Conservation (phyloP, 2,113 vertebrate genomes). For the Ornithorhynchus anatinus region DNA sequence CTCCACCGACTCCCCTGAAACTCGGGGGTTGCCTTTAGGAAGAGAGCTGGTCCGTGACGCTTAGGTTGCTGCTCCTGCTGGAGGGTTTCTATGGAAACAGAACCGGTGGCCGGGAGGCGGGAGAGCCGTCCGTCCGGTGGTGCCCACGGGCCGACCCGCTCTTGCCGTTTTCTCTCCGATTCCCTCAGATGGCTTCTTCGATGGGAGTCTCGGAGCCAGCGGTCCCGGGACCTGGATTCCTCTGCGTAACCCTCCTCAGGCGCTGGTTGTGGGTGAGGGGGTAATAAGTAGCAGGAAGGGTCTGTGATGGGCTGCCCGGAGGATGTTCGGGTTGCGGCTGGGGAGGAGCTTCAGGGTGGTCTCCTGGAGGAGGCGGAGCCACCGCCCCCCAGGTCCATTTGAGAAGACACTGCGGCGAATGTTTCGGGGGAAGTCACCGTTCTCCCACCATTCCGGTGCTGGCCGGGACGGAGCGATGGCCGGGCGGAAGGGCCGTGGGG, state of each 20-base stretch:
- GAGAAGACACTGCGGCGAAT: neutral
- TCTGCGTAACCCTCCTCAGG: neutral
- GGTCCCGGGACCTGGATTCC: neutral
- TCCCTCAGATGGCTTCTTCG: neutral
- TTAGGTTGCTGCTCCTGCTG: neutral
- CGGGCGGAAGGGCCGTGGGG: neutral
- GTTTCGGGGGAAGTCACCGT: neutral
- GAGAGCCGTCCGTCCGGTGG: too few species aligned
- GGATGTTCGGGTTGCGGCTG: neutral
- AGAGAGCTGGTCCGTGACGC: neutral
- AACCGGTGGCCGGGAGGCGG: too few species aligned
- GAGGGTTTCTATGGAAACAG: constrained; percentile 6
- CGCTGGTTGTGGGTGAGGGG: neutral
- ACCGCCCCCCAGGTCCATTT: constrained; percentile 18
- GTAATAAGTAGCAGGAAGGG: constrained; percentile 40
- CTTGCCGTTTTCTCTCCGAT: neutral
- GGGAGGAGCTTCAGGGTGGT: neutral
- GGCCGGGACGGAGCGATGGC: neutral
- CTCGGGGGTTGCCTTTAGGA: neutral
- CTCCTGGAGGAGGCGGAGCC: neutral
- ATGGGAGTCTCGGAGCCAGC: neutral
- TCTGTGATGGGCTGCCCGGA: neutral
- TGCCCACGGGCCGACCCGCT: too few species aligned
- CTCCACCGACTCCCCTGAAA: too few species aligned
- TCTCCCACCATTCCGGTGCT: too few species aligned